phyloP scores from a whole-genome alignment of 2,888 invertebrate species.

The Caenorhabditis doughertyi region DNA sequence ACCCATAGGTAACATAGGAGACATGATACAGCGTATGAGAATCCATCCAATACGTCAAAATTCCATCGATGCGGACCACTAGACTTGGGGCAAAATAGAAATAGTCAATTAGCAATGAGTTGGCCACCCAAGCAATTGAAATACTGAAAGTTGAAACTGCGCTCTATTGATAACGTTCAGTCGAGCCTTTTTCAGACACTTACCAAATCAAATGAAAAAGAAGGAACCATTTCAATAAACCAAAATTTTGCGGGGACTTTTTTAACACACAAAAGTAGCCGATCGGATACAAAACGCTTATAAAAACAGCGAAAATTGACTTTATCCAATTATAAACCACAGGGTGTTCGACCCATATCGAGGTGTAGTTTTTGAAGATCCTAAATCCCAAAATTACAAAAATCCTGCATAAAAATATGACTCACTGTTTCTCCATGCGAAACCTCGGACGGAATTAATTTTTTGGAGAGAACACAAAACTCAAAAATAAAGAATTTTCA shows the following conservation, averaged over 20 bases:
- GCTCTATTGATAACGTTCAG: too few species aligned
- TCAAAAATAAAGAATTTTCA: too few species aligned
- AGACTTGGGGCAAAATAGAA: slow-evolving; percentile 28
- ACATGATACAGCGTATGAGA: slow-evolving; percentile 11
- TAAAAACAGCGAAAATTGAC: background rate
- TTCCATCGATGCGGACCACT: slow-evolving; percentile 31
- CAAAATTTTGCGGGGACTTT: slow-evolving; percentile 21
- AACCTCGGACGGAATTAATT: background rate
- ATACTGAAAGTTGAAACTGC: background rate
- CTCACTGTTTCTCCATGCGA: too few species aligned
- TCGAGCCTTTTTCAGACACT: background rate
- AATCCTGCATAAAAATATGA: too few species aligned
- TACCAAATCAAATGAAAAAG: slow-evolving; percentile 26
- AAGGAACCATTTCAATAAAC: slow-evolving; percentile 28
- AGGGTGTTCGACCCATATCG: background rate
- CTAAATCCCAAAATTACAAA: background rate
- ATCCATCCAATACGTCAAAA: slow-evolving; percentile 17
- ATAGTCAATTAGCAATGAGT: slow-evolving; percentile 35
- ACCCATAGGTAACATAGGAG: slow-evolving; percentile 37
- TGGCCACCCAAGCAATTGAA: slow-evolving; percentile 29
- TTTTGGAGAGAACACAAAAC: background rate
- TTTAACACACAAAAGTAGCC: slow-evolving; percentile 6
- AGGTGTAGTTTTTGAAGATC: background rate
- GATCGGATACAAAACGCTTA: slow-evolving; percentile 6
- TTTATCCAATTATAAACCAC: background rate